Percentiles rank a stretch among this genome's conserved stretches.
These are phyloP conservation scores for Picus viridis DNA, from an alignment of 2,797 vertebrate genomes.

Conservation along the genomic window DNA sequence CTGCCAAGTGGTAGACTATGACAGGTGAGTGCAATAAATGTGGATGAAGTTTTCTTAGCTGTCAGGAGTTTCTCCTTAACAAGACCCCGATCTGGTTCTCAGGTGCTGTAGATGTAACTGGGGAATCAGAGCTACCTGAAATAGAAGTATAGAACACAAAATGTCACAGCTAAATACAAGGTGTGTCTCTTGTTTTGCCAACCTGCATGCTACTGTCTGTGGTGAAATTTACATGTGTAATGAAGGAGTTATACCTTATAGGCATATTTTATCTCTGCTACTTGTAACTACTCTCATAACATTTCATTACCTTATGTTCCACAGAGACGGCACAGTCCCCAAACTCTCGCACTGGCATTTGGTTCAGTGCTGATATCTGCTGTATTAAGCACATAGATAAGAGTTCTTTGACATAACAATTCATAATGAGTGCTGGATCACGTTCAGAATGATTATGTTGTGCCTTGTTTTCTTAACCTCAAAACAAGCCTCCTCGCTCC, in stretches of 20 bases:
- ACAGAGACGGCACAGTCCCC: background rate
- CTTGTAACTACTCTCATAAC: conserved; percentile 7
- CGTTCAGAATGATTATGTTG: background rate
- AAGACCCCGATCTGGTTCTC: too few species aligned
- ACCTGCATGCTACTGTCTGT: background rate
- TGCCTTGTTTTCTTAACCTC: conserved; percentile 57
- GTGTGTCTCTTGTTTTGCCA: background rate
- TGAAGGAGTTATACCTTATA: background rate
- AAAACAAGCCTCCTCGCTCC: conserved; percentile 22
- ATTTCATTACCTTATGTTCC: conserved; percentile 11
- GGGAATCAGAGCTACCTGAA: too few species aligned
- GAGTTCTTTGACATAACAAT: conserved; percentile 40
- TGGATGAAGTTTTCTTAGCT: too few species aligned
- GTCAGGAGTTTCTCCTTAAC: too few species aligned
- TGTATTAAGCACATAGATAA: conserved; percentile 55
- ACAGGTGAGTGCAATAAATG: background rate
- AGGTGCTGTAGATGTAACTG: too few species aligned
- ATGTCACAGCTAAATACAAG: background rate
- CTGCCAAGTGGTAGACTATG: background rate
- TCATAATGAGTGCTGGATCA: conserved; percentile 48
- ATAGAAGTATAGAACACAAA: too few species aligned
- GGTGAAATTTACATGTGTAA: background rate
- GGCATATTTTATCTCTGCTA: background rate
- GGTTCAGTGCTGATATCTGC: conserved; percentile 28
- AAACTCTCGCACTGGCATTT: background rate